phyloP scores from a whole-genome alignment of 1,140 invertebrate species.

The Drosophila athabasca region DNA sequence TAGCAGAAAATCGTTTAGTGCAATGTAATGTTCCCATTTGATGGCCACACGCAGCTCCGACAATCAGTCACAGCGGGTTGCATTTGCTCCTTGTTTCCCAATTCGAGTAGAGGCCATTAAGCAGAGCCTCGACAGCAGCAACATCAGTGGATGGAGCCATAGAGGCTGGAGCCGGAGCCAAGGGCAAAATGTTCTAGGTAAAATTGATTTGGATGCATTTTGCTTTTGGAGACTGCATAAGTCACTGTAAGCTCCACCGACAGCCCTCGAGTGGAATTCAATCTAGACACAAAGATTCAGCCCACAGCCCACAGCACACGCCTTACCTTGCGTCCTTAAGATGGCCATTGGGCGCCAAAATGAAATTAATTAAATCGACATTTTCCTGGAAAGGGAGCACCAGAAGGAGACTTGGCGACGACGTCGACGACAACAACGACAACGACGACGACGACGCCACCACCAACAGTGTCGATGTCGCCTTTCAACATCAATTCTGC shows the following conservation, averaged over 20 bases:
- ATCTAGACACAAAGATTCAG: slow-evolving; percentile 5
- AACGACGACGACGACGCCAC: slow-evolving; percentile 24
- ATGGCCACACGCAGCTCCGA: slow-evolving; percentile 39
- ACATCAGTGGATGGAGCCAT: neutral
- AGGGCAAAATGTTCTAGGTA: slow-evolving; percentile 17
- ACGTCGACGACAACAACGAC: slow-evolving; percentile 41
- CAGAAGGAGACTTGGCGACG: slow-evolving; percentile 29
- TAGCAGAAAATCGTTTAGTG: slow-evolving; percentile 38
- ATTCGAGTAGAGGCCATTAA: slow-evolving; percentile 13
- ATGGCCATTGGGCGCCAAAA: slow-evolving; percentile 49
- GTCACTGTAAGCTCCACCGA: slow-evolving; percentile 24
- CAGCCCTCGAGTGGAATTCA: slow-evolving; percentile 32
- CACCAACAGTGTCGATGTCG: slow-evolving; percentile 59
- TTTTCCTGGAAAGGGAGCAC: slow-evolving; percentile 14
- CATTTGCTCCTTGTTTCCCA: slow-evolving; percentile 2
- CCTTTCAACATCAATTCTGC: slow-evolving; percentile 39
- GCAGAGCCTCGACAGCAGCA: slow-evolving; percentile 14
- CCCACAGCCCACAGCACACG: no score
- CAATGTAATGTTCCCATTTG: slow-evolving; percentile 36
- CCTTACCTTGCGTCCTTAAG: slow-evolving; percentile 5
- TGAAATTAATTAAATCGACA: slow-evolving; percentile 70
- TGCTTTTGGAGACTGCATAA: slow-evolving; percentile 22
- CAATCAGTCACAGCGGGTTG: slow-evolving; percentile 45
- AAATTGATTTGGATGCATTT: slow-evolving; percentile 35
- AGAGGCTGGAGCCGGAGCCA: no score